Base-by-base conservation (phyloP, 2,113 vertebrate genomes). In the Apteryx owenii region DNA sequence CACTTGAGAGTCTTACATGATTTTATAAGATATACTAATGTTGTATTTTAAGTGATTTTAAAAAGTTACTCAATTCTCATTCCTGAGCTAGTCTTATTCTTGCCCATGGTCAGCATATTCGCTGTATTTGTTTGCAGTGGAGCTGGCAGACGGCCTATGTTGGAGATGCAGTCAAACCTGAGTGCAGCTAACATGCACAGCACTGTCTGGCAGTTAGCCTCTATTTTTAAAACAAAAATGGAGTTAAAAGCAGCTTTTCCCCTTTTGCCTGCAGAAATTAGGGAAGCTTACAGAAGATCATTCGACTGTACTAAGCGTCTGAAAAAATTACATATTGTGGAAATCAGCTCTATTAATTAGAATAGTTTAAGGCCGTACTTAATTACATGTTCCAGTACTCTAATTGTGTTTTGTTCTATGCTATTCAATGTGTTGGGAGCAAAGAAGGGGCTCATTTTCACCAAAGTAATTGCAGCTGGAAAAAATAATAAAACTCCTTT, bases 311-410 rank as follows among this genome's bases (percentile, higher is more conserved):
- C 84, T 91, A 95, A 98, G 95, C 92, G 95, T 98, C 94, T 97
- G 87, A 98, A 98, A 98, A 98, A 98, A 98, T 98, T 97, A 95
- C 76, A 96, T 96, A 94, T 97, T 97, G 96, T 98, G 96, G 90
- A 98, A 98, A 98, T 98, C 96, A 95, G 93, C 97, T 98, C 95
- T 94, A 97, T 98, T 98, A 98, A 98, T 98, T 98, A 98, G 96
- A 93, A 94, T 96, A 97, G 95, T 97, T 98, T 98, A 97, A 98
- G 98, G 96, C 97, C 97, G 96, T 93, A 95, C 94, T 98, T 98
- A 98, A 98, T 98, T 98, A 97, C 88, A 94, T 95, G 97, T 98
- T 98, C 97, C 89, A 96, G 16, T 97, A 81, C 94, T 95, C 93
- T 93, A 97, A 94, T 97, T 98, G 93, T 98, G 96, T 97, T 97